These are phyloP conservation scores for Pachyseris speciosa DNA, from an alignment of 64 coral and sea anemone species.

Conservation along the genomic window DNA sequence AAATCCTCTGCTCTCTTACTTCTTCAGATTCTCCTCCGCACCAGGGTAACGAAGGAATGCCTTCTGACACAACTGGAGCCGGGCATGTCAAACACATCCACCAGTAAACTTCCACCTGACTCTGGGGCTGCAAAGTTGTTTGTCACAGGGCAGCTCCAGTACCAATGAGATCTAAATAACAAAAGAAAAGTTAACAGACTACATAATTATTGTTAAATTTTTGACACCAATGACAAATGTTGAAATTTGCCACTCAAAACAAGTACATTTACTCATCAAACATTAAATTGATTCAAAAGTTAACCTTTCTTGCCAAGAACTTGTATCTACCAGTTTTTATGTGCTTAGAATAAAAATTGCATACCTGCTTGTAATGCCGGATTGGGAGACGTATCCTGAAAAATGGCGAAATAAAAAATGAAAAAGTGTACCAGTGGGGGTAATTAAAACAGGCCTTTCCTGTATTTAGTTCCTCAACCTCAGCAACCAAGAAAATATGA, in stretches of 20 bases:
- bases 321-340: background rate
- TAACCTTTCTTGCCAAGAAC: background rate
- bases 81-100: slow-evolving; percentile 93
- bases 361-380: slow-evolving; percentile 75
- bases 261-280: too few relatives aligned
- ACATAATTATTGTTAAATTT: too few relatives aligned
- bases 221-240: too few relatives aligned
- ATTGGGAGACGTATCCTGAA: slow-evolving; percentile 14
- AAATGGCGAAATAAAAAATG: background rate
- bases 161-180: slow-evolving; percentile 62
- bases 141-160: slow-evolving; percentile 36
- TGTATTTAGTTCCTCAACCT: too few relatives aligned
- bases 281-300: too few relatives aligned
- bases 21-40: slow-evolving; percentile 83
- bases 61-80: slow-evolving; percentile 30
- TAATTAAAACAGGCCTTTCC: too few relatives aligned
- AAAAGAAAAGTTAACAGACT: background rate
- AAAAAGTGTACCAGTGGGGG: too few relatives aligned
- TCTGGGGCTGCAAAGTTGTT: slow-evolving; percentile 49
- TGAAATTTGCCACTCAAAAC: too few relatives aligned
- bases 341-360: background rate
- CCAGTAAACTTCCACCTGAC: slow-evolving; percentile 73
- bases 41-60: slow-evolving; percentile 73
- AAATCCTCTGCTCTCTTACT: slow-evolving; percentile 60
- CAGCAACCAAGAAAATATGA: too few relatives aligned